Evolutionary conservation across 2,113 vertebrate genomes (phyloP).

Genomic region (Helogale parvula): DNA sequence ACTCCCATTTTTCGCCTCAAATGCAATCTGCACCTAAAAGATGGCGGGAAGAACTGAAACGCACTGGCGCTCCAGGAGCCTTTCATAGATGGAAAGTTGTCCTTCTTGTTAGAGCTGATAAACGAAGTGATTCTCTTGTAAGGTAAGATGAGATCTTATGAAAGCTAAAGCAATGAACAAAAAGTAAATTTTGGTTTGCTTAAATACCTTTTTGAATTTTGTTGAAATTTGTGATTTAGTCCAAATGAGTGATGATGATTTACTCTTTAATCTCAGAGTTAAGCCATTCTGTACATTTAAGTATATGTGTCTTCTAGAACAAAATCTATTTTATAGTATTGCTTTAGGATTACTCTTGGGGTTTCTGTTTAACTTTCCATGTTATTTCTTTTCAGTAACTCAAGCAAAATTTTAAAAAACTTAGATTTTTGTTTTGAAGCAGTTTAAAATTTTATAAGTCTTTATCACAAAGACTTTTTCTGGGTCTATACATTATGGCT

Average conservation of each 20-base stretch:
- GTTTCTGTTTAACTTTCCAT: background rate
- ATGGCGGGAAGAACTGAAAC: conserved; percentile 88
- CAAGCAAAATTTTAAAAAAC: background rate
- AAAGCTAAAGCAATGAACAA: conserved; percentile 61
- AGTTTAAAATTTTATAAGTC: conserved; percentile 38
- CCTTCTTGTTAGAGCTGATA: conserved; percentile 86
- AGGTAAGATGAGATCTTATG: conserved; percentile 85
- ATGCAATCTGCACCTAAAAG: conserved; percentile 91
- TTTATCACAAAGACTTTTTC: background rate
- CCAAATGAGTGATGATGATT: background rate
- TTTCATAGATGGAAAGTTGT: conserved; percentile 96
- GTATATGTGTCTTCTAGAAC: background rate
- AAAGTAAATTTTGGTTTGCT: background rate
- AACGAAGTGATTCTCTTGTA: conserved; percentile 87
- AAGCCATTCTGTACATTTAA: conserved; percentile 21
- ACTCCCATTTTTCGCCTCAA: conserved; percentile 87
- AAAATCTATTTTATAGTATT: background rate
- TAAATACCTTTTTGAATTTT: conserved; percentile 42
- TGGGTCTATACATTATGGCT: background rate
- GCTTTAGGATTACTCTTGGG: conserved; percentile 19
- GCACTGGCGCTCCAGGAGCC: conserved; percentile 88
- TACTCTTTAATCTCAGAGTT: conserved; percentile 39
- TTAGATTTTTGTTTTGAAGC: background rate
- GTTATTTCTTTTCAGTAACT: conserved; percentile 47
- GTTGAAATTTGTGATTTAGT: conserved; percentile 38